These are phyloP conservation scores for Chaetorhynchus papuensis DNA, from an alignment of 2,113 vertebrate genomes.

Conservation along the genomic window DNA sequence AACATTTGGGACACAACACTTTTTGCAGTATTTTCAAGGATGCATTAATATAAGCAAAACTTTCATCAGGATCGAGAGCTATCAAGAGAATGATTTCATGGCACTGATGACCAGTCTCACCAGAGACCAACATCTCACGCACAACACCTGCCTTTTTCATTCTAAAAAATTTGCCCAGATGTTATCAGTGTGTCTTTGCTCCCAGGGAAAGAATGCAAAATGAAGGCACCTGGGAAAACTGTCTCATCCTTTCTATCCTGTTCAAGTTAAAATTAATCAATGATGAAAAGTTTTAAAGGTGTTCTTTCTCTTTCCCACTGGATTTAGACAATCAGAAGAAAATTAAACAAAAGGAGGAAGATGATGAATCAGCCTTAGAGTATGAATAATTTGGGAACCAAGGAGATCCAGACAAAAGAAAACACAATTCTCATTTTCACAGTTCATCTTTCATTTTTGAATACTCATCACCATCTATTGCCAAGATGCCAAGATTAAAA, in stretches of 20 bases:
- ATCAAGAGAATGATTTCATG: neutral
- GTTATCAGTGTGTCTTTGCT: neutral
- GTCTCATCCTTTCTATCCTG: neutral
- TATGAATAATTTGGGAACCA: conserved; percentile 16
- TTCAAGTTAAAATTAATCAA: conserved; percentile 17
- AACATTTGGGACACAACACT: neutral
- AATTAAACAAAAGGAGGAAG: conserved; percentile 4
- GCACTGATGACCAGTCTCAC: neutral
- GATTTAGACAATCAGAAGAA: neutral
- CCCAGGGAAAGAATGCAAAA: neutral
- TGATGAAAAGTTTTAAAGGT: neutral
- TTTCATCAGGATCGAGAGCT: neutral
- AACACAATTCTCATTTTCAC: neutral
- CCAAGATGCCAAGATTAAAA: conserved; percentile 39
- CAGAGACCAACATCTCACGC: neutral
- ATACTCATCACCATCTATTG: neutral
- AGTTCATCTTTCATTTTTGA: conserved; percentile 7
- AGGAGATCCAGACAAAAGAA: conserved; percentile 9
- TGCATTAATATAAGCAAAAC: neutral
- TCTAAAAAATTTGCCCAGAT: neutral
- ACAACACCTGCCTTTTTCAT: neutral
- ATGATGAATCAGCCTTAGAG: conserved; percentile 12
- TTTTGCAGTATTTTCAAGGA: neutral
- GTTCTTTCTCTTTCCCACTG: neutral
- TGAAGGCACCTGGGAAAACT: neutral